Base-by-base conservation (phyloP, 2,113 vertebrate genomes). In the Cyphomyrus discorhynchus region DNA sequence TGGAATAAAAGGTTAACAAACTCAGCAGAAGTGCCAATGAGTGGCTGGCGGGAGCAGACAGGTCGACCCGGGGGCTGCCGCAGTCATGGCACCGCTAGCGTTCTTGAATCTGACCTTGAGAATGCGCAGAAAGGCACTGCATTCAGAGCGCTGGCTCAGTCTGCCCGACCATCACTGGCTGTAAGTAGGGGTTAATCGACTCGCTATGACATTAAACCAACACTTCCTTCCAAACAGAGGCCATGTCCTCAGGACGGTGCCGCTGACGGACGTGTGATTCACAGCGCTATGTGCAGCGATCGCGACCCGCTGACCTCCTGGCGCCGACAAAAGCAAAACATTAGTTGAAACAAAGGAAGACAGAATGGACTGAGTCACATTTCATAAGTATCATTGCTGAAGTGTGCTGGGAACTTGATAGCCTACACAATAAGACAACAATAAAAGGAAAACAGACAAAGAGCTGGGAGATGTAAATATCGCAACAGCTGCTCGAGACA, bases 1-100 rank as follows among this genome's bases (percentile, higher is more conserved):
- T 27, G 80, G 13, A 5, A 82, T 70, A 31, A 88, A 49, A 87
- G 84, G 27, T 21, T 74, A 39, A 39, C 89, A 87, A 87, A 90
- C 21, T 21, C 45, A 77, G 46, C 85, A 56, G 31, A 90, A 19
- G 35, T 15, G 70, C 56, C 19, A 27, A 62, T 53, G 85, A 87
- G n/a, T 45, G 56, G 83, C 24, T 74, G 85, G 85, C 13, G 27
- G 31, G 9, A 66, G 24, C 5, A 47, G 49, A 3, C 8, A 1
- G 47, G 47, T 15, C 49, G 19, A 19, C 62, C 10, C 1, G 13
- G 77, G 84, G 85, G 88, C 80, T 49, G 45, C 58, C 39, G 21
- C 70, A 58, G 86, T 49, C 15, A 62, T 88, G 27, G 87, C 58
- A 77, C 66, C 80, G 24, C 86, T 80, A 46, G 70, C 89, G 80